Evolutionary conservation across 2,888 invertebrate genomes (phyloP).

Genomic region (Euphydryas editha): DNA sequence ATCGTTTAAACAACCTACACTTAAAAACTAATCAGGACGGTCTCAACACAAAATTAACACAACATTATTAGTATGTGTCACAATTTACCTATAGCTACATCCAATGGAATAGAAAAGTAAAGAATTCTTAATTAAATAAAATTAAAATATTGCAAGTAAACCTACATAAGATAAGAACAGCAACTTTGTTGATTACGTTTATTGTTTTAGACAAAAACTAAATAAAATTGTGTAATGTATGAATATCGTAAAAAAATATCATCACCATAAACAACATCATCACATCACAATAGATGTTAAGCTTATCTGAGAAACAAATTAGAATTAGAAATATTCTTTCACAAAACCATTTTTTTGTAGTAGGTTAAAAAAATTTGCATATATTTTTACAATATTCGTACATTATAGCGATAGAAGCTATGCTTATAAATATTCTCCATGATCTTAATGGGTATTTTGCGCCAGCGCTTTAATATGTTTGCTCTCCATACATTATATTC

Average conservation of each 20-base stretch:
- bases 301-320: no score
- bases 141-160: not conserved
- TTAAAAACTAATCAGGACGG: constrained; percentile 67
- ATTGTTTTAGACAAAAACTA: not conserved
- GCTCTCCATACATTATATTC: not conserved
- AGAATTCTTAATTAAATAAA: not conserved
- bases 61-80: constrained; percentile 28
- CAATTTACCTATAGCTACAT: constrained; percentile 21
- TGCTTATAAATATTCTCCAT: not conserved
- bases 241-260: not conserved
- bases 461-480: constrained; percentile 16
- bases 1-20: constrained; percentile 35
- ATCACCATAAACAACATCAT: not conserved
- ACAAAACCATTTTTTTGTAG: no score
- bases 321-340: no score
- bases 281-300: no score
- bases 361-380: no score
- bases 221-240: not conserved
- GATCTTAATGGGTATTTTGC: not conserved
- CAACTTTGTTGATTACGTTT: not conserved
- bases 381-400: not conserved
- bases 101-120: constrained; percentile 6
- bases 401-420: not conserved
- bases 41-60: constrained; percentile 58
- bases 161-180: not conserved